A percentile compares a stretch with the other conserved stretches of the same genome.
Conservation (phyloP, 1,140 invertebrate species). For the Copidosoma floridanum region DNA sequence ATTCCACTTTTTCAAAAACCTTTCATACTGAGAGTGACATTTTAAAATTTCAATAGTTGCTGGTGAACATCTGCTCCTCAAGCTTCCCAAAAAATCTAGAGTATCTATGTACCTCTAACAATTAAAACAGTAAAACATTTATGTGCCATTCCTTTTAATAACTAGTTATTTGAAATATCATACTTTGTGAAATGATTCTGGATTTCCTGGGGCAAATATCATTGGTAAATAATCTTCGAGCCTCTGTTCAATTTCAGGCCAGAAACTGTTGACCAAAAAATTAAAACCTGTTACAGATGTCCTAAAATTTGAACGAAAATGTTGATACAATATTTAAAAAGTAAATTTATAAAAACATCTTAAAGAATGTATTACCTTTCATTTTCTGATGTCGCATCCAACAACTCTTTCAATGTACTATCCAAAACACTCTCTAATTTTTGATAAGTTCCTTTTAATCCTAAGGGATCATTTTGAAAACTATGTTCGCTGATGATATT, state of each 20-base stretch:
- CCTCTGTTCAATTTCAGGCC: conserved; percentile 79
- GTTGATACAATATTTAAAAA: not conserved
- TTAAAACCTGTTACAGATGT: conserved; percentile 71
- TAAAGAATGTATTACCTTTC: conserved; percentile 49
- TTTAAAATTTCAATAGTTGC: conserved; percentile 60
- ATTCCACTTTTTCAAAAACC: conserved; percentile 86
- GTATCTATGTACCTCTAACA: conserved; percentile 75
- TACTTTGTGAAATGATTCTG: conserved; percentile 78
- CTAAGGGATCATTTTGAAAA: conserved; percentile 69
- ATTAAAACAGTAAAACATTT: not conserved
- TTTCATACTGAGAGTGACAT: conserved; percentile 65
- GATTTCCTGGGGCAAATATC: conserved; percentile 89
- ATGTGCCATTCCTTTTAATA: not conserved
- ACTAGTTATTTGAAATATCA: conserved; percentile 21
- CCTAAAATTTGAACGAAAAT: conserved; percentile 41
- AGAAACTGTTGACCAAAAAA: conserved; percentile 86
- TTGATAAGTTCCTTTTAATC: conserved; percentile 73
- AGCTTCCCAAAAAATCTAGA: conserved; percentile 73
- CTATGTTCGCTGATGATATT: conserved; percentile 74
- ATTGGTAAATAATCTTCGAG: conserved; percentile 74
- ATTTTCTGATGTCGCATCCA: conserved; percentile 62
- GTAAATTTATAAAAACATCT: not conserved
- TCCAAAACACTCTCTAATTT: conserved; percentile 73
- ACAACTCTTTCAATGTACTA: conserved; percentile 62
- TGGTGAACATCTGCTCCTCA: conserved; percentile 66